Base-by-base conservation (phyloP, 2,888 invertebrate species). In the Nymphalis urticae region DNA sequence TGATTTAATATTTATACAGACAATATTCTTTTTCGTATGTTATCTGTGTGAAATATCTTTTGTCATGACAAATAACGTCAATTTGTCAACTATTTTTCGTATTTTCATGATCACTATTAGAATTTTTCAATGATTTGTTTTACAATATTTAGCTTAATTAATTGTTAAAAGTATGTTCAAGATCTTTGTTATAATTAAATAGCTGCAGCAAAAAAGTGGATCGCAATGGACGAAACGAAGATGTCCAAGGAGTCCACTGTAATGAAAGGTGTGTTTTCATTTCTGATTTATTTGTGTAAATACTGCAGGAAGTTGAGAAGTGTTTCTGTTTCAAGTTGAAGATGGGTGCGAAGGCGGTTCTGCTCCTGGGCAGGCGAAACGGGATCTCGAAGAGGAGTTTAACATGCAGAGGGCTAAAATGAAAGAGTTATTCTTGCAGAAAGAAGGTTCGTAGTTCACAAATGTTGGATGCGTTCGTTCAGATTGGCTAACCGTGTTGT, bases 351-450 rank as follows among this genome's bases (percentile, higher is more conserved):
- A 80, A 70, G 77, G 80, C 70, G 78, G 80, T 72, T 77, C 80
- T 72, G 83, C 81, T 64, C 82, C 83, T 63, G 87, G 86, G 68
- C 79, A 82, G 72, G 76, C 80, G 74, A 82, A 82, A 68, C 85
- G 86, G 75, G 94, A 95, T 81, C 94, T 97, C 82, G 95, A 96
- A 80, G 96, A 95, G 76, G 97, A 98, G 85, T 98, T 98, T 92
- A 97, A 98, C 84, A 91, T 95, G 72, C 98, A 98, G 86, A 94
- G 98, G 78, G 98, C 98, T 51, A 97, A 96, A 93, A 95, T 98
- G 94, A 98, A 97, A 93, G 98, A 98, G 80, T 90, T 98, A 69
- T 98, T 96, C 91, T 94, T 98, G 80, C 97, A 97, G 87, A 98
- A 98, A 94, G 98, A 98, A 96, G 96, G 97, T 97, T 93, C 82